A percentile compares a stretch with the other conserved stretches of the same genome.
Conservation (phyloP, 2,888 invertebrate species). For the Mantis religiosa region DNA sequence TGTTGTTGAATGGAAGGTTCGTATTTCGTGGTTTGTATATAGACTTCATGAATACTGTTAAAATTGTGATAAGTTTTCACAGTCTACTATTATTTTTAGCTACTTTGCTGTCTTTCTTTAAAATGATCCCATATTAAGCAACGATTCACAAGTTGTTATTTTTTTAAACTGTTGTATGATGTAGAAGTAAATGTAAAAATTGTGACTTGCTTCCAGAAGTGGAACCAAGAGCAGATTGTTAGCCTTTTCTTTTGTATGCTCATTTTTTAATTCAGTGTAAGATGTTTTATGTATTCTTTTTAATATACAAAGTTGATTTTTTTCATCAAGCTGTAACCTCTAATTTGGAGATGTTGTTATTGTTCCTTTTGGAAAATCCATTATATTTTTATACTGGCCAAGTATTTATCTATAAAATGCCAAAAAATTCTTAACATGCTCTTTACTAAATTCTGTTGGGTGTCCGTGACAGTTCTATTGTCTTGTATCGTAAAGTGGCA, state of each 20-base stretch:
- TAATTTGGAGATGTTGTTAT: background rate
- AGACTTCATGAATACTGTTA: background rate
- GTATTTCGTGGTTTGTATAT: background rate
- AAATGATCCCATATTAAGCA: background rate
- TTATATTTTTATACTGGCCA: background rate
- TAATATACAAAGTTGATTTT: background rate
- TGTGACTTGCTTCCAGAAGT: background rate
- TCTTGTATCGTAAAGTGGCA: too few species aligned
- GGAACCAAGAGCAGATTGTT: background rate
- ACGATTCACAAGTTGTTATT: background rate
- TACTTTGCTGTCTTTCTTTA: background rate
- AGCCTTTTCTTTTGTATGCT: background rate
- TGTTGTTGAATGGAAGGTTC: background rate
- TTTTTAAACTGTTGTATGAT: background rate
- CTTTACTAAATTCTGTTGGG: too few species aligned
- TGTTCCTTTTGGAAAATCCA: background rate
- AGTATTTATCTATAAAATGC: too few species aligned
- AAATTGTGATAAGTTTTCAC: background rate
- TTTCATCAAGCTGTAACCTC: background rate
- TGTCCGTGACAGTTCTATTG: too few species aligned
- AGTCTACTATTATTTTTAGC: background rate
- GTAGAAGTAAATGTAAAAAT: background rate
- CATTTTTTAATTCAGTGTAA: background rate
- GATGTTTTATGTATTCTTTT: background rate
- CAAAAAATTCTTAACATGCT: too few species aligned